Conservation (phyloP, 2,797 vertebrate genomes). For the Hoplostethus mediterraneus region DNA sequence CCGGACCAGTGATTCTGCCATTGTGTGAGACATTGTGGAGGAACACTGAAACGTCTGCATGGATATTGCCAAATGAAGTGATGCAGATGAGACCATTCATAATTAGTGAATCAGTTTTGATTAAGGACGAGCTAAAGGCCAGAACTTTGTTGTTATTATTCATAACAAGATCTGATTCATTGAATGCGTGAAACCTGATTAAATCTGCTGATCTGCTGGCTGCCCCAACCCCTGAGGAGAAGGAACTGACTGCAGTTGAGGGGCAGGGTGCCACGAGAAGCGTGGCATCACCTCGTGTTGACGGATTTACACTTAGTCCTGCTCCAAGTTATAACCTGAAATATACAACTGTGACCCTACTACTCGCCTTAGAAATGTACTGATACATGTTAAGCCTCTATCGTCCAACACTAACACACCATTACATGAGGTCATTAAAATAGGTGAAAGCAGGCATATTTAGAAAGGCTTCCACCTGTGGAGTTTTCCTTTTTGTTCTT, state of each 20-base stretch:
- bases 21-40: constrained; percentile 14
- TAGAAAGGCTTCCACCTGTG: background rate
- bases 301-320: background rate
- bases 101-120: constrained; percentile 46
- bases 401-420: background rate
- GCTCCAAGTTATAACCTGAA: background rate
- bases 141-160: constrained; percentile 39
- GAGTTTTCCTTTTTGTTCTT: background rate
- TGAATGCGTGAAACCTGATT: constrained; percentile 49
- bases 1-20: constrained; percentile 16
- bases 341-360: background rate
- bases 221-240: constrained; percentile 20
- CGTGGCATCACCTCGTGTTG: constrained; percentile 25
- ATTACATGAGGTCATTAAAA: too few species aligned
- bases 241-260: background rate
- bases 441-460: background rate
- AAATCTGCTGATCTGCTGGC: constrained; percentile 37
- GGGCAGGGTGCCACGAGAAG: background rate
- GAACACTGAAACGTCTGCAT: constrained; percentile 11
- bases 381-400: background rate
- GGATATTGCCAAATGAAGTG: constrained; percentile 30
- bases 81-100: constrained; percentile 55
- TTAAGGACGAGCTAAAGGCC: constrained; percentile 23
- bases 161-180: constrained; percentile 43
- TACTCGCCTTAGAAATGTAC: background rate